These are phyloP conservation scores for Delia radicum DNA, from an alignment of 1,140 invertebrate genomes.

Conservation along the genomic window DNA sequence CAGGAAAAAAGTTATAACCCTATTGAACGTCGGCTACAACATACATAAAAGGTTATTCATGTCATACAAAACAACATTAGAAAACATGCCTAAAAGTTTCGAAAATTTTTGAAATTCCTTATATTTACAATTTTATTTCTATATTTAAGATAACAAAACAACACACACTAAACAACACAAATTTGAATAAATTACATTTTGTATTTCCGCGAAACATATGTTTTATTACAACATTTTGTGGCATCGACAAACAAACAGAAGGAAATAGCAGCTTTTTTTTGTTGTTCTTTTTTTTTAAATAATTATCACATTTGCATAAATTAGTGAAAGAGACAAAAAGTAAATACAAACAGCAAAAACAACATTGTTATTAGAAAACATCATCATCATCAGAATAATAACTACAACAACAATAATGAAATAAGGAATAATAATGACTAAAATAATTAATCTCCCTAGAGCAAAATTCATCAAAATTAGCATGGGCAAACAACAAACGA, in stretches of 20 bases:
- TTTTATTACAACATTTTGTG: neutral
- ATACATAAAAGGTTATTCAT: too few relatives aligned
- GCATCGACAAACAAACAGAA: neutral
- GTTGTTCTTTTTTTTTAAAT: neutral
- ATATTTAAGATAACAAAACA: too few relatives aligned
- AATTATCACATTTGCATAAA: slow-evolving; percentile 20
- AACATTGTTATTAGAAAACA: neutral
- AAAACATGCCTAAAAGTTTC: too few relatives aligned
- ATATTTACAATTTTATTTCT: too few relatives aligned
- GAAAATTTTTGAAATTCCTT: too few relatives aligned
- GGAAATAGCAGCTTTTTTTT: neutral
- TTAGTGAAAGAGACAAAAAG: neutral
- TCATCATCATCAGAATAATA: neutral
- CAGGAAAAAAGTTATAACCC: too few relatives aligned
- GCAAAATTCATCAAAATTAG: slow-evolving; percentile 23
- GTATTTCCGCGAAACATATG: neutral
- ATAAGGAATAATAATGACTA: slow-evolving; percentile 15
- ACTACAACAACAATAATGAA: neutral
- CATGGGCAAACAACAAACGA: neutral
- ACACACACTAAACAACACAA: too few relatives aligned
- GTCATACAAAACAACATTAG: too few relatives aligned
- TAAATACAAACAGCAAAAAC: too few relatives aligned
- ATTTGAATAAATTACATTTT: neutral
- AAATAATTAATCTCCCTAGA: slow-evolving; percentile 17
- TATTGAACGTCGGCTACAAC: too few relatives aligned